Evolutionary conservation across 2,888 invertebrate species (phyloP).

Genomic region (Autographa gamma): DNA sequence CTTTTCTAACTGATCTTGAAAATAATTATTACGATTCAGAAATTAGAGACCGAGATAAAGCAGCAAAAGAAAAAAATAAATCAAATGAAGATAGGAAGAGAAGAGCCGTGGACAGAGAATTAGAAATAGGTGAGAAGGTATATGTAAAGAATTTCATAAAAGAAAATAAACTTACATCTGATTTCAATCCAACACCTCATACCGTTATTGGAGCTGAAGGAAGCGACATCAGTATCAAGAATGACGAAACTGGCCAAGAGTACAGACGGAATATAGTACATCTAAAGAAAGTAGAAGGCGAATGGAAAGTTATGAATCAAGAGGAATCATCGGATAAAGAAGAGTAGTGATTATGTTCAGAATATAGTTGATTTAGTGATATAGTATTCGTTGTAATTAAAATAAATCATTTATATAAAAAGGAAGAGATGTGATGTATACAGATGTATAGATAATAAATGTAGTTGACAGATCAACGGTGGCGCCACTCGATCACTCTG

Average conservation of each 20-base stretch:
- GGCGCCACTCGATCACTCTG: too few species aligned
- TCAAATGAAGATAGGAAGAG: conserved; percentile 36
- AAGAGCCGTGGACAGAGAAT: conserved; percentile 17
- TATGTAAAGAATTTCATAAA: conserved; percentile 33
- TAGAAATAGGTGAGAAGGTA: conserved; percentile 36
- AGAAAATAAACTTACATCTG: conserved; percentile 22
- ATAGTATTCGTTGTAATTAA: too few species aligned
- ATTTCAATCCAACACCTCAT: conserved; percentile 30
- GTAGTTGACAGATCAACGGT: too few species aligned
- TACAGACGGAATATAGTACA: conserved; percentile 25
- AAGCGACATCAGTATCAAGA: conserved; percentile 24
- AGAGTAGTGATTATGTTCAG: neutral
- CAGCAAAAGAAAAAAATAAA: conserved; percentile 44
- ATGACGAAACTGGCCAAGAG: conserved; percentile 37
- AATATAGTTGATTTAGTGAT: too few species aligned
- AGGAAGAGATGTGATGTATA: too few species aligned
- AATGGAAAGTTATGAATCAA: conserved; percentile 20
- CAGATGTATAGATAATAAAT: too few species aligned
- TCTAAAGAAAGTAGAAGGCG: conserved; percentile 44
- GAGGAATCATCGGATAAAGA: conserved; percentile 8
- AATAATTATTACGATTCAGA: conserved; percentile 28
- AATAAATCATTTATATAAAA: too few species aligned
- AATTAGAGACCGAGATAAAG: conserved; percentile 42
- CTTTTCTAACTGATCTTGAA: conserved; percentile 26
- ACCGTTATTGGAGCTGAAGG: conserved; percentile 24